Percentiles rank a stretch among this genome's conserved stretches.
Conservation (phyloP, 2,888 invertebrate genomes). For the Phengaris alcon region DNA sequence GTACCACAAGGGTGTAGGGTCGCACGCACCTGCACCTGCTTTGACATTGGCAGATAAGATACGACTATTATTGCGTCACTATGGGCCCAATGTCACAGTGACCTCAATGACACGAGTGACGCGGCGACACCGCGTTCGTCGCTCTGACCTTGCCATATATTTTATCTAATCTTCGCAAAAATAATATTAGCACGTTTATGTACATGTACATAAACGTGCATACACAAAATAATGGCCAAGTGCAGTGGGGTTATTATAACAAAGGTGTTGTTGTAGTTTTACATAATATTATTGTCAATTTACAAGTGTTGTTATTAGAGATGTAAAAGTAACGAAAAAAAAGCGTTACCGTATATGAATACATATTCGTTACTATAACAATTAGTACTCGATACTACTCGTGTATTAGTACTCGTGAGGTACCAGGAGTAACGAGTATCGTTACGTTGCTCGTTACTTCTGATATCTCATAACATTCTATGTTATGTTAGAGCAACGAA, state of each 20-base stretch:
- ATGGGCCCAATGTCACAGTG: conserved; percentile 77
- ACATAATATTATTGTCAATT: too few relatives aligned
- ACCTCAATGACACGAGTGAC: conserved; percentile 78
- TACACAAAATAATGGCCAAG: conserved; percentile 30
- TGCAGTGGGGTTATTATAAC: conserved; percentile 4
- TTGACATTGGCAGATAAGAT: conserved; percentile 78
- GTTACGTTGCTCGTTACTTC: too few relatives aligned
- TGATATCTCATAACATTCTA: too few relatives aligned
- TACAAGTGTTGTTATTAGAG: too few relatives aligned
- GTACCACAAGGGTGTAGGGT: conserved; percentile 59
- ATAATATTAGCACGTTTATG: conserved; percentile 51
- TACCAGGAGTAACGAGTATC: too few relatives aligned
- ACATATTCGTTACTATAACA: too few relatives aligned
- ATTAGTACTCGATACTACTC: too few relatives aligned
- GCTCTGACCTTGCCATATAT: conserved; percentile 69
- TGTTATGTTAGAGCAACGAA: too few relatives aligned
- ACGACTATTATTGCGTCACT: conserved; percentile 76
- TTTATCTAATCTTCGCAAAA: conserved; percentile 77
- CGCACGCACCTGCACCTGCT: conserved; percentile 73
- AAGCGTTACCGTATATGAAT: too few relatives aligned
- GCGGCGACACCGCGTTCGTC: conserved; percentile 61
- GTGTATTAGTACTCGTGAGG: too few relatives aligned
- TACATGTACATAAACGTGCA: conserved; percentile 37
- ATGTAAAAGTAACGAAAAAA: too few relatives aligned
- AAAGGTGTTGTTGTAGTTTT: background rate